Evolutionary conservation across 2,113 vertebrate genomes (phyloP), one percentile per base, ranked within the genome.

Genomic region (Marmota flaviventris): DNA sequence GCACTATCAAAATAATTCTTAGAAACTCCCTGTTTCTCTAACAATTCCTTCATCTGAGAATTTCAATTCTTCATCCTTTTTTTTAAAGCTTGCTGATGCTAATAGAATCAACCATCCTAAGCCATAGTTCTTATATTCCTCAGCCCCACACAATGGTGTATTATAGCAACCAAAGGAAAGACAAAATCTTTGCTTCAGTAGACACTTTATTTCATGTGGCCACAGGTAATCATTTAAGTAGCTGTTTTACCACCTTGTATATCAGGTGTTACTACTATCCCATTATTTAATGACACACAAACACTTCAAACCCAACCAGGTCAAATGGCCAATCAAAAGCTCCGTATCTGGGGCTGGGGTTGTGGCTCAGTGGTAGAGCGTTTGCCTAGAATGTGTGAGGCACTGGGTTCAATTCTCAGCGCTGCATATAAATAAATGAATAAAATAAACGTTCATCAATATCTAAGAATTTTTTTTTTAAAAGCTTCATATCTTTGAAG

Each of bases 251-350:
- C 25, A 70, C n/a, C 58, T 63, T 12, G 37, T 22, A n/a, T 67
- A 29, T 24, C 56, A 45, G 3, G 34, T 58, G 9, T 79, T 78
- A 91, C n/a, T 51, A 94, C 58, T 82, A 12, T 53, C 2, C 32
- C 32, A 29, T 94, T 63, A 67, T 72, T 88, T 93, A 88, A 70
- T 85, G 70, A 94, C 81, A 78, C n/a, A 12, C 63, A 37, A 42
- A 29, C 45, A 37, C 27, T 95, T 92, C 61, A 82, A 97, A 65
- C 10, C 84, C 42, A 95, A 58, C 18, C 58, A 79, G 56, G n/a
- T 81, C 91, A 97, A 58, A 72, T 17, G 63, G 39, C 53, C 70
- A 65, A 7, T 56, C 37, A 37, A 63, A 94, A 14, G 24, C 29
- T 48, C 32, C 45, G 42, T 56, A 70, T 56, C 70, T 75, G 45